Evolutionary conservation across 2,113 vertebrate genomes (phyloP).

Genomic region (Phyllostomus discolor): DNA sequence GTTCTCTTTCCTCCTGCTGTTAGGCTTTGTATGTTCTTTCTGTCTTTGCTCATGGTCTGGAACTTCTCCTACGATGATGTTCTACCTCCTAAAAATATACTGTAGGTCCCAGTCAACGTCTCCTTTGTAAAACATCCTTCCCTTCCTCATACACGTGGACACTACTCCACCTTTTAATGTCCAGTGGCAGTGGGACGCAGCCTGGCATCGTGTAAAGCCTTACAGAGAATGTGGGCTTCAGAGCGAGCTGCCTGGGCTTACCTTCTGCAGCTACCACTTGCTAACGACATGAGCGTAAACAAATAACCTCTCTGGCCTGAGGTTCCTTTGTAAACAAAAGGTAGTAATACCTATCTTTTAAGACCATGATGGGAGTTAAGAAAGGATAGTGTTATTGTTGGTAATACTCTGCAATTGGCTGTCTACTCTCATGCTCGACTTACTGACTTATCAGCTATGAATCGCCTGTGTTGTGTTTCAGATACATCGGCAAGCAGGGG

Average conservation of each 20-base stretch:
- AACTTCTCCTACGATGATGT: neutral
- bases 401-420: neutral
- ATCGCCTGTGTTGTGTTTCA: neutral
- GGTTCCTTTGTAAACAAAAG: neutral
- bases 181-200: accelerated
- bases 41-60: neutral
- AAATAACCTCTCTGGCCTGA: neutral
- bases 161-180: neutral
- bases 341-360: neutral
- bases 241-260: neutral
- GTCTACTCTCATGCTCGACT: neutral
- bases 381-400: neutral
- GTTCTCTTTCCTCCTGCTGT: neutral
- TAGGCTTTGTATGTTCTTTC: neutral
- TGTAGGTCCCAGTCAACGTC: neutral
- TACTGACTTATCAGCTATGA: neutral
- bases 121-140: neutral
- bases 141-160: neutral
- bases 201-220: accelerated
- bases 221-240: neutral
- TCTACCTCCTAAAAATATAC: neutral
- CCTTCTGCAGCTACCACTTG: neutral
- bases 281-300: neutral
- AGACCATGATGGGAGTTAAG: neutral
- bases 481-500: neutral